Base-by-base conservation (phyloP, 2,113 vertebrate genomes). In the Chionomys nivalis region DNA sequence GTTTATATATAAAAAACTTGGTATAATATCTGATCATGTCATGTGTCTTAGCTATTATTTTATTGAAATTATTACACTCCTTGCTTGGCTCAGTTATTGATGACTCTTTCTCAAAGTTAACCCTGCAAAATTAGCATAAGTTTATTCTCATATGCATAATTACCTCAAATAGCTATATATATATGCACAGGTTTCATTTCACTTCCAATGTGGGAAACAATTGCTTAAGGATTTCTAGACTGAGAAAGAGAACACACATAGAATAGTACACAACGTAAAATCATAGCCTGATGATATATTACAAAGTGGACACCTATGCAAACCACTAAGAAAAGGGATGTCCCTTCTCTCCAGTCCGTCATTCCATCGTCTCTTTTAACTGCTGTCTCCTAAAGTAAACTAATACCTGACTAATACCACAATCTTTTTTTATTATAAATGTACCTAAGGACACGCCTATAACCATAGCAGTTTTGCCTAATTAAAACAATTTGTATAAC, bases 111-210 rank as follows among this genome's bases (percentile, higher is more conserved):
- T 47, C 17, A 79, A 89, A 89, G 65, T n/a, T 44, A 92, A 26
- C 4, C n/a, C 21, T 89, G 19, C 11, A 65, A 82, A 52, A 6
- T 49, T 13, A 36, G 3, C 82, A 89, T 78, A 61, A 24, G 68
- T 7, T 94, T 13, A 77, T 77, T 94, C 85, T 90, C 31, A 75
- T 89, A 49, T n/a, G 76, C 5, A 17, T 76, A 21, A 36, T 49
- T 88, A 44, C 8, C 9, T 93, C 49, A 92, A 68, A 87, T 82
- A 94, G 61, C 17, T 68, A 49, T 39, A 44, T 68, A 44, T 68
- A n/a, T 39, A 12, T 47, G 39, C 33, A 79, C 70, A 95, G 14
- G 75, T 94, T 94, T 66, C 78, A 88, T 66, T 82, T 87, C 31
- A 76, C 16, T 77, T 79, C 52, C 91, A 73, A 93, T 23, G 5